phyloP scores from a whole-genome alignment of 2,797 vertebrate genomes.

The Austrolebias charrua region DNA sequence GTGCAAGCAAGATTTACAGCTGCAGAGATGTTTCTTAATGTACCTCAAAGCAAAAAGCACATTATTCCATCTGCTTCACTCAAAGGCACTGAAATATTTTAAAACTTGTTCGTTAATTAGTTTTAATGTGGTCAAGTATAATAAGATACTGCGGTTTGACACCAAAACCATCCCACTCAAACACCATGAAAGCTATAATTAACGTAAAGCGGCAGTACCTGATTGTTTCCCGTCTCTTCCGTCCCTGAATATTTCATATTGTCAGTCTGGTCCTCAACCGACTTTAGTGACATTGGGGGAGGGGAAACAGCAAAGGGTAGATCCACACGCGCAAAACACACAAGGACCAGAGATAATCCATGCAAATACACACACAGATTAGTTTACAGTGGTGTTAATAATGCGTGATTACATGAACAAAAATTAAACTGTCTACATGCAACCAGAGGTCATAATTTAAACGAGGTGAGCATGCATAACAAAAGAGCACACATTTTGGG shows the following conservation, averaged over 20 bases:
- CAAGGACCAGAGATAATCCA: conserved; percentile 76
- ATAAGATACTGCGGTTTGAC: conserved; percentile 19
- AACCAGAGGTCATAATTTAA: conserved; percentile 39
- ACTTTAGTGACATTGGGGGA: conserved; percentile 81
- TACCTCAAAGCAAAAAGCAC: too few relatives aligned
- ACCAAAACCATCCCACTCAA: conserved; percentile 14
- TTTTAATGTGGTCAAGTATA: conserved; percentile 3
- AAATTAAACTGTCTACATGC: conserved; percentile 51
- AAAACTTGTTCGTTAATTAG: background rate
- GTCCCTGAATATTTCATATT: conserved; percentile 85
- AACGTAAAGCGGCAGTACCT: conserved; percentile 82
- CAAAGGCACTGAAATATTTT: too few relatives aligned
- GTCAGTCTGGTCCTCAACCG: conserved; percentile 87
- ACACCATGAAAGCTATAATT: conserved; percentile 23
- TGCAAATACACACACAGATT: conserved; percentile 55
- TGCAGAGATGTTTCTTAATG: too few relatives aligned
- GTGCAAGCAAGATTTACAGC: conserved; percentile 4
- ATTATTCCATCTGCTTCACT: background rate
- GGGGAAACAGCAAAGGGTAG: conserved; percentile 63
- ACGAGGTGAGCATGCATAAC: conserved; percentile 38
- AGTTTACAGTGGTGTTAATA: conserved; percentile 66
- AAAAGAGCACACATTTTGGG: conserved; percentile 19
- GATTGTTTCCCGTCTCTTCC: conserved; percentile 83
- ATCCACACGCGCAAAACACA: conserved; percentile 56
- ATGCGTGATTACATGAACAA: conserved; percentile 51